Conservation (phyloP, 2,888 invertebrate genomes). For the Archips xylosteana region DNA sequence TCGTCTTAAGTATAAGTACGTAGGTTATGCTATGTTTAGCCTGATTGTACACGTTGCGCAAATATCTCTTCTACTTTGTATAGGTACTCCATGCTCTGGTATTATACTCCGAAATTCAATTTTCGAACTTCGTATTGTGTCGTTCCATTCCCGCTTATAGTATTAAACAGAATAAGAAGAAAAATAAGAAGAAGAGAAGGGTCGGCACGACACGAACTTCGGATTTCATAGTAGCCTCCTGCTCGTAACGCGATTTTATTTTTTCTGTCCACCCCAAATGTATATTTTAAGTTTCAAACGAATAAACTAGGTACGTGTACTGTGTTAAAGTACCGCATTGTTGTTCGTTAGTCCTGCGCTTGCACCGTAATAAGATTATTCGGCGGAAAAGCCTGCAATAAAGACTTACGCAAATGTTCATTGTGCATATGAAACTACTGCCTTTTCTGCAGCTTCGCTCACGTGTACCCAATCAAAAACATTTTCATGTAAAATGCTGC, state of each 20-base stretch:
- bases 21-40: no score
- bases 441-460: no score
- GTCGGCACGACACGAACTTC: no score
- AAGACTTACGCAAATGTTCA: neutral
- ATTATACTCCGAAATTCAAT: no score
- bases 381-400: neutral
- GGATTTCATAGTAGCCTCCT: no score
- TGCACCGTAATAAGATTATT: constrained; percentile 5
- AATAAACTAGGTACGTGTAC: neutral
- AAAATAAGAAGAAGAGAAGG: no score
- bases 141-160: no score
- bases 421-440: neutral
- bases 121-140: no score
- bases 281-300: constrained; percentile 13
- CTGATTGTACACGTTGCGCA: constrained; percentile 9
- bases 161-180: no score
- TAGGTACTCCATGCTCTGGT: neutral
- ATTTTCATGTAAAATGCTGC: no score
- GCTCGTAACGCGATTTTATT: constrained; percentile 4
- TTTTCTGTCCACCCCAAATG: neutral
- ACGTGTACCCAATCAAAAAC: no score
- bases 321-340: neutral
- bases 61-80: constrained; percentile 15
- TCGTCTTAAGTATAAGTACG: no score
- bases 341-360: neutral